phyloP scores from a whole-genome alignment of 1,140 invertebrate genomes.

The Heliothis subflexa region DNA sequence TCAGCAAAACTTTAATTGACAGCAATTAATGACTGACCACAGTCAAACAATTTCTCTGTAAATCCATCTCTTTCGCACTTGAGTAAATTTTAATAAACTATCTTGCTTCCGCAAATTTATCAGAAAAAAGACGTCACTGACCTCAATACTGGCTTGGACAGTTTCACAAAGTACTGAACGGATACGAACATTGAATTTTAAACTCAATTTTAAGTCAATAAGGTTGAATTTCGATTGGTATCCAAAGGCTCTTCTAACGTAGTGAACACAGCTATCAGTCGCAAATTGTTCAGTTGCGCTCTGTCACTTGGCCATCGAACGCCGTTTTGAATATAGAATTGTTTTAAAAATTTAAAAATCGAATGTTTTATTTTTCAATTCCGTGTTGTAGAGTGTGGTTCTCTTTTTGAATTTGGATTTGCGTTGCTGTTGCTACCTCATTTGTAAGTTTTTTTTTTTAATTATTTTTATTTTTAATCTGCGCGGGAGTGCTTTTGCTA shows the following conservation, averaged over 20 bases:
- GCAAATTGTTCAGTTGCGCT: slow-evolving; percentile 64
- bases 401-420: slow-evolving; percentile 59
- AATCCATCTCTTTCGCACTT: slow-evolving; percentile 53
- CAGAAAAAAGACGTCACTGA: slow-evolving; percentile 82
- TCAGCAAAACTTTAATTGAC: slow-evolving; percentile 42
- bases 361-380: slow-evolving; percentile 49
- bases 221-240: not conserved
- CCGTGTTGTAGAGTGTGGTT: slow-evolving; percentile 52
- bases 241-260: slow-evolving; percentile 46
- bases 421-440: slow-evolving; percentile 44
- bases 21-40: slow-evolving; percentile 55
- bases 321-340: slow-evolving; percentile 58
- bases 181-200: not conserved
- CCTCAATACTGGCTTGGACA: slow-evolving; percentile 67
- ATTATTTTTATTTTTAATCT: slow-evolving; percentile 48
- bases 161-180: slow-evolving; percentile 10
- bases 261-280: slow-evolving; percentile 54
- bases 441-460: slow-evolving; percentile 58
- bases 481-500: slow-evolving; percentile 19
- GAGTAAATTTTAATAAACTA: slow-evolving; percentile 44
- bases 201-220: not conserved
- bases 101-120: slow-evolving; percentile 67
- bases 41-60: slow-evolving; percentile 50
- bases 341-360: slow-evolving; percentile 55
- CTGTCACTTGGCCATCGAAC: slow-evolving; percentile 66